Evolutionary conservation across 2,888 invertebrate genomes (phyloP), one percentile per base, ranked within the genome.

Genomic region (Dioctria rufipes): DNA sequence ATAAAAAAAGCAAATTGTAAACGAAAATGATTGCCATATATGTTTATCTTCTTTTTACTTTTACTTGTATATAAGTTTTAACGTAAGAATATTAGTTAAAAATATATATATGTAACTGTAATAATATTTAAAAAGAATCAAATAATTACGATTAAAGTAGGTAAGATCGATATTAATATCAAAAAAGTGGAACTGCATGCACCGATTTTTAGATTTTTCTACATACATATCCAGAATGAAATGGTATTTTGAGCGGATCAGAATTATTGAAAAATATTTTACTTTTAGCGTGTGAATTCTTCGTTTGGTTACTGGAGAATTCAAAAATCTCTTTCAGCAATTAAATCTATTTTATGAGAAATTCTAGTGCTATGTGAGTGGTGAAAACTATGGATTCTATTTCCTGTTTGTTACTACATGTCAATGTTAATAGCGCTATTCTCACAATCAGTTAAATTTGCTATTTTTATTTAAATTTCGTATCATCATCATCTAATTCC

Each of bases 11-110:
- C 25, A 71, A 69, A 37, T 54, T 54, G 11, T 40, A 71, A 69
- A 75, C 60, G 75, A 61, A 75, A 75, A 61, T 75, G 46, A 43
- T 75, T 75, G 75, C 75, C 75, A 75, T 75, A 75, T 60, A 60
- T 75, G 60, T 75, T 75, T 60, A 54, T 40, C 42, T 51, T 60
- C 25, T 75, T 75, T 75, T 75, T 46, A 75, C 5, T 75, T 75
- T 75, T 13, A 40, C 9, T 4, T 75, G 58, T 75, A 60, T 61
- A 75, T 75, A 75, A 75, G 25, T 25, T 54, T 11, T 54, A 54
- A 71, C 25, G 42, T 40, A 71, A 71, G 54, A 37, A 58, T 54
- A 71, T 54, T 54, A 71, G 54, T 13, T 54, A 54, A 25, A 25
- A 1, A 25, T 25, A 25, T 25, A 25, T 25, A 25, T 25, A 25